Evolutionary conservation across 2,888 invertebrate genomes (phyloP), one percentile per base, ranked within the genome.

Genomic region (Heliconius charithonia): DNA sequence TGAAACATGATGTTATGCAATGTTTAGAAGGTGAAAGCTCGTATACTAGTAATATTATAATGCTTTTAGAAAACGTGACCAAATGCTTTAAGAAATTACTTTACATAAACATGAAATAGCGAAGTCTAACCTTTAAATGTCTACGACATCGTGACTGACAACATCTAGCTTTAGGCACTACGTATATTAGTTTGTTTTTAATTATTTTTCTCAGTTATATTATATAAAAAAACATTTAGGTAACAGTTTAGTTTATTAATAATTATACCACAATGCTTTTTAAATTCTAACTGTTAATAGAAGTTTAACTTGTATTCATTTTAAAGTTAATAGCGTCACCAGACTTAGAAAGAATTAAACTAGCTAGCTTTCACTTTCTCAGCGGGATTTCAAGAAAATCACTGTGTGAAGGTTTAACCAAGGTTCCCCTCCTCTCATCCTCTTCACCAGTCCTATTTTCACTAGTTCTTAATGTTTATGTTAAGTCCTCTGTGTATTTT

Each of bases 81-180:
- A 12, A 67, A 66, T 51, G 69, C 76, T 76, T 69, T 25, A 77
- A 71, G 45, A 41, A 62, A 77, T 78, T 29, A 65, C 67, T 78
- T 74, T 73, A 73, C 73, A 67, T 74, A 45, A 74, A 78, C 77
- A 78, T 62, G 67, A 66, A 75, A 77, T 77, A 79, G 37, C 79
- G 22, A n/a, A 32, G 27, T 37, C 59, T 79, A 76, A 79, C 77
- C 79, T 81, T 81, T 81, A 72, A 77, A 81, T 79, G 66, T 67
- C 79, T 72, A 45, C 22, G 59, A 70, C 74, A 69, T 77, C 75
- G 79, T 79, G 81, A 79, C 75, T 81, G 77, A 78, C 77, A 78
- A 72, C 79, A 76, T 70, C 75, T 27, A 66, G n/a, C 56, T 27
- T 77, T 67, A 19, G 37, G 41, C 22, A 74, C 66, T 77, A 79